phyloP scores from a whole-genome alignment of 2,113 vertebrate genomes.

The Hippocampus mohnikei region DNA sequence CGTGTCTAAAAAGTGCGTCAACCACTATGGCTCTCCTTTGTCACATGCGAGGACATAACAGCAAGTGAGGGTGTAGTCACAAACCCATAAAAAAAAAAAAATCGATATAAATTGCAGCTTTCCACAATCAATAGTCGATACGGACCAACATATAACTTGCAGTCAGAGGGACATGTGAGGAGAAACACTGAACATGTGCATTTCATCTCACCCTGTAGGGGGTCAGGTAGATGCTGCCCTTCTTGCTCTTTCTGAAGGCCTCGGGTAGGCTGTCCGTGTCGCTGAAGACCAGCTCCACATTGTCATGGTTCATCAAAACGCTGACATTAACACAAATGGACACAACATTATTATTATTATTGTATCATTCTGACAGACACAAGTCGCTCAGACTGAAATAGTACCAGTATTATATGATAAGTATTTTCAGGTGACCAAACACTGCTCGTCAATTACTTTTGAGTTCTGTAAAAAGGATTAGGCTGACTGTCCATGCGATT shows the following conservation, averaged over 20 bases:
- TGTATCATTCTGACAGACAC: not conserved
- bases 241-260: constrained; percentile 91
- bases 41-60: too few relatives aligned
- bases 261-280: constrained; percentile 85
- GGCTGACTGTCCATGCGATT: constrained; percentile 4
- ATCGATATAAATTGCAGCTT: too few relatives aligned
- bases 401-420: too few relatives aligned
- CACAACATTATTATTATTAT: not conserved
- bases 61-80: too few relatives aligned
- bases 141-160: too few relatives aligned
- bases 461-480: constrained; percentile 48
- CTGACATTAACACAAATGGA: constrained; percentile 39
- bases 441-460: constrained; percentile 9
- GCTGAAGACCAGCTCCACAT: constrained; percentile 87
- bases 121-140: too few relatives aligned
- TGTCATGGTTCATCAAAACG: constrained; percentile 86
- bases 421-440: constrained; percentile 34
- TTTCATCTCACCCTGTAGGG: constrained; percentile 86
- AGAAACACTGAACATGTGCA: not conserved
- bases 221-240: constrained; percentile 89
- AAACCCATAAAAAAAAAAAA: too few relatives aligned
- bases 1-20: too few relatives aligned
- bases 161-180: too few relatives aligned
- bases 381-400: too few relatives aligned
- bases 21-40: too few relatives aligned